These are phyloP conservation scores for Diaperis boleti DNA, from an alignment of 2,888 invertebrate species.

Conservation along the genomic window DNA sequence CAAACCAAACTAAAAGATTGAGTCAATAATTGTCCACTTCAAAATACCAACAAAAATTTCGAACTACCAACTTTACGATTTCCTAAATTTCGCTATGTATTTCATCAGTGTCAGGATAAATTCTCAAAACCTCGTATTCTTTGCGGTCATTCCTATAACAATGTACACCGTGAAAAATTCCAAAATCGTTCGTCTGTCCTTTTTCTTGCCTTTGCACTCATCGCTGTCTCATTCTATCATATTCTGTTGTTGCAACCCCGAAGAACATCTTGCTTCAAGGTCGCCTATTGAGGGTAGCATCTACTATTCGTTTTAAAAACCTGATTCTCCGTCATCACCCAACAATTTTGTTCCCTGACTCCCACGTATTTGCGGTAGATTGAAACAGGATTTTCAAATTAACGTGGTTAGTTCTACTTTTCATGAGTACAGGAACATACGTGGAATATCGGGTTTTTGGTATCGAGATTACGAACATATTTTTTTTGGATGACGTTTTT, in stretches of 20 bases:
- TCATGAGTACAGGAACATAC: too few relatives aligned
- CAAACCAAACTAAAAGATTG: conserved; percentile 34
- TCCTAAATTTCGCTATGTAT: conserved; percentile 1
- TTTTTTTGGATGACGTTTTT: conserved; percentile 44
- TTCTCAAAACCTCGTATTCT: conserved; percentile 23
- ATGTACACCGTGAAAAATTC: conserved; percentile 37
- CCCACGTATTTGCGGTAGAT: background rate
- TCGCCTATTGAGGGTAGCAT: conserved; percentile 62
- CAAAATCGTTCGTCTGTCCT: conserved; percentile 28
- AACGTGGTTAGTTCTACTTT: too few relatives aligned
- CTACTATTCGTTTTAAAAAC: conserved; percentile 58
- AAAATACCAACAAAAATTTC: conserved; percentile 6
- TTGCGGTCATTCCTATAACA: conserved; percentile 24
- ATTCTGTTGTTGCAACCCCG: conserved; percentile 57
- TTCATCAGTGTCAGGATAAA: background rate
- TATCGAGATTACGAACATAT: background rate
- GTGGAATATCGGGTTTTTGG: background rate
- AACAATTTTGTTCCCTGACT: background rate
- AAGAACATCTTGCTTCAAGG: conserved; percentile 63
- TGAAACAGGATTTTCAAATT: too few relatives aligned
- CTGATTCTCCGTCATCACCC: background rate
- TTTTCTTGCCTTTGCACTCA: conserved; percentile 4
- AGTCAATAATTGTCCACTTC: conserved; percentile 35
- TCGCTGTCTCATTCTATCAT: conserved; percentile 21
- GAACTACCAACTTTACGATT: conserved; percentile 15